Conservation (phyloP, 1,140 invertebrate species). For the Prorops nasuta region DNA sequence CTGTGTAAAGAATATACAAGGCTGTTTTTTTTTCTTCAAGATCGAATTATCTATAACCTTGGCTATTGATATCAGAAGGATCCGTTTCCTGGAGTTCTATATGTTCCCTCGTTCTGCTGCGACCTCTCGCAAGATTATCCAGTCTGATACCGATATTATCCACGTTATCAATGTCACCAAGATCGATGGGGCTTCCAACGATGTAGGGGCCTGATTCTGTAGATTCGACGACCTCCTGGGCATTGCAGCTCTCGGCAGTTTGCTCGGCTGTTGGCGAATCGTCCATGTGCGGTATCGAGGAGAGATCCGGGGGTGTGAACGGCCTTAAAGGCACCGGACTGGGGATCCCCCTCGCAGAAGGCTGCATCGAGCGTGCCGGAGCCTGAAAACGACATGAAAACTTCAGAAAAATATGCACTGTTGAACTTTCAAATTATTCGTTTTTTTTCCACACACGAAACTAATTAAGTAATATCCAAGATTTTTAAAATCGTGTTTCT, state of each 20-base stretch:
- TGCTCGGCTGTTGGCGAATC: constrained; percentile 9
- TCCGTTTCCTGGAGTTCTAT: constrained; percentile 48
- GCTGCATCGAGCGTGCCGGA: constrained; percentile 49
- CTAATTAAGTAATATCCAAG: too few relatives aligned
- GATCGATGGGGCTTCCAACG: constrained; percentile 51
- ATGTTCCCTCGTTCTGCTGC: constrained; percentile 40
- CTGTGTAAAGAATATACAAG: too few relatives aligned
- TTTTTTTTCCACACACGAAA: too few relatives aligned
- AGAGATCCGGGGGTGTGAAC: constrained; percentile 50
- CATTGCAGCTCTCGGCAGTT: constrained; percentile 6
- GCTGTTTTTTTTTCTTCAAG: too few relatives aligned
- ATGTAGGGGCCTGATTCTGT: constrained; percentile 45
- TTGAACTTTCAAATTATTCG: too few relatives aligned
- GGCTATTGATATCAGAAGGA: constrained; percentile 9
- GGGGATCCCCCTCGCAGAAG: constrained; percentile 43
- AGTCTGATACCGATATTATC: constrained; percentile 45
- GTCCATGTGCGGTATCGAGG: constrained; percentile 55
- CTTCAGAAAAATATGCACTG: too few relatives aligned
- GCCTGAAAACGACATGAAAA: constrained; percentile 35
- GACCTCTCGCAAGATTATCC: constrained; percentile 19
- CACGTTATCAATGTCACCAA: constrained; percentile 51
- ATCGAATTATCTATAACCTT: too few relatives aligned
- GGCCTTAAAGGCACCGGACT: constrained; percentile 39
- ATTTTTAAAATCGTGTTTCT: too few relatives aligned
- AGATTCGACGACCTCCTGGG: constrained; percentile 23